These are phyloP conservation scores for Coendou prehensilis DNA, from an alignment of 2,797 vertebrate species.

Conservation along the genomic window DNA sequence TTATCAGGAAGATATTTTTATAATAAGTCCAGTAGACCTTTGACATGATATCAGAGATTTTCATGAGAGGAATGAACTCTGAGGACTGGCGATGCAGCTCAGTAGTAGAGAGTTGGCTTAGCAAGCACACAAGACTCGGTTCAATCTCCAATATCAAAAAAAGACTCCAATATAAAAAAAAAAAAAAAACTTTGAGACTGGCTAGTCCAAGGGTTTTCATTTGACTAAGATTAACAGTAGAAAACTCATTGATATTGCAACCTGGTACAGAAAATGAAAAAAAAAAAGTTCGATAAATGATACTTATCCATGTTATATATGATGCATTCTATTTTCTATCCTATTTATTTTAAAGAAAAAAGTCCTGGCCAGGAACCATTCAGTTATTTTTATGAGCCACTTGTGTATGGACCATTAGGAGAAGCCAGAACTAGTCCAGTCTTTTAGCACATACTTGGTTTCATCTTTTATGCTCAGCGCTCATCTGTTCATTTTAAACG, in stretches of 20 bases:
- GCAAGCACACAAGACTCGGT: not conserved
- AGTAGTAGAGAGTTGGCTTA: not conserved
- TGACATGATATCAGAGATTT: not conserved
- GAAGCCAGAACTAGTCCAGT: not conserved
- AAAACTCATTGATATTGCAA: not conserved
- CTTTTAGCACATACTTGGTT: not conserved
- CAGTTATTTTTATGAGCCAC: not conserved
- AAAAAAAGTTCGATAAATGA: not conserved
- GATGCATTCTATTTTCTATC: not conserved
- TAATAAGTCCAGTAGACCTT: not conserved
- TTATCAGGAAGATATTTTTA: slow-evolving; percentile 21
- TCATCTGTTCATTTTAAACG: not conserved
- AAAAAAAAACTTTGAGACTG: not conserved
- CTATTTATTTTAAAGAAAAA: not conserved
- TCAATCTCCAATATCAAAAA: not conserved
- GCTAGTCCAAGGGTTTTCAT: not conserved
- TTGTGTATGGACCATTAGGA: not conserved
- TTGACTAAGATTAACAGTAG: not conserved
- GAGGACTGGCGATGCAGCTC: not conserved
- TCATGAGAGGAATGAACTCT: not conserved
- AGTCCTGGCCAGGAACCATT: not conserved
- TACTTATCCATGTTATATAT: not conserved
- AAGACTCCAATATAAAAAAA: not conserved
- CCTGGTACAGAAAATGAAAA: not conserved
- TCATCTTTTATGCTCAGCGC: not conserved